phyloP scores from a whole-genome alignment of 2,113 vertebrate genomes.

The Mus pahari region DNA sequence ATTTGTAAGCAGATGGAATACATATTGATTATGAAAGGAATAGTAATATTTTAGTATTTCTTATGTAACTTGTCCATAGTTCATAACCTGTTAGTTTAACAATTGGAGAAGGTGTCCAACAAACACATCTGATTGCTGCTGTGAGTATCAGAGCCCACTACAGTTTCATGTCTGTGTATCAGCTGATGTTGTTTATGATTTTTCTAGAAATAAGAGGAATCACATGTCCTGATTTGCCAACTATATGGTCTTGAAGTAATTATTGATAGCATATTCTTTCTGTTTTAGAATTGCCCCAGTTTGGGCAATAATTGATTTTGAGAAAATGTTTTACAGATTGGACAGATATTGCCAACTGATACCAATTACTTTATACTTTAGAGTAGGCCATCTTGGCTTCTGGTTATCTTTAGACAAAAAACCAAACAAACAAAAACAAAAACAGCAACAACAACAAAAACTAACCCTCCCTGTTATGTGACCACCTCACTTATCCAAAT shows the following conservation, averaged over 20 bases:
- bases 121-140: background rate
- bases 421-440: too few species aligned
- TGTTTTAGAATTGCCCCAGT: background rate
- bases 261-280: background rate
- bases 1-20: constrained; percentile 13
- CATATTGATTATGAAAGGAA: background rate
- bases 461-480: background rate
- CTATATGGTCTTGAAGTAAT: background rate
- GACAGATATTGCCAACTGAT: background rate
- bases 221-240: background rate
- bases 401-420: background rate
- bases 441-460: background rate
- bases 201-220: background rate
- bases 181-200: background rate
- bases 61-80: background rate
- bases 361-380: background rate
- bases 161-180: background rate
- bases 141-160: fast-evolving
- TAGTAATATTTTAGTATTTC: background rate
- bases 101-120: background rate
- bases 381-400: background rate
- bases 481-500: background rate
- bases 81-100: background rate
- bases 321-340: background rate
- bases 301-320: background rate